Base-by-base conservation (phyloP, 2,888 invertebrate genomes). In the Baccha elongata region DNA sequence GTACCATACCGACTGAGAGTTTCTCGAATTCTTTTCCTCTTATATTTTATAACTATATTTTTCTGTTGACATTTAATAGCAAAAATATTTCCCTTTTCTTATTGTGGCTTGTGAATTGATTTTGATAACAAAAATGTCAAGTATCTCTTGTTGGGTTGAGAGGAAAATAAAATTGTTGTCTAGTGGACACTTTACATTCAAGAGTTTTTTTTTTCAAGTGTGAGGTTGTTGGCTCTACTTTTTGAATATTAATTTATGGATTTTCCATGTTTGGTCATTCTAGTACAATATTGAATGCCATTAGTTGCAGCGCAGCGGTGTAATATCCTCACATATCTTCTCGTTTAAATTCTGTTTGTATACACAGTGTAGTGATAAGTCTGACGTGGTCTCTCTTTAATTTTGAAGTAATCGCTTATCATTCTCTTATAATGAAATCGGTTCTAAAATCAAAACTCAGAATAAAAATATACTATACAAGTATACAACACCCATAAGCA, bases 11-110 rank as follows among this genome's bases (percentile, higher is more conserved):
- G 68, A 58, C 46, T 11, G 7, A 11, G 8, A 19, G 29, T 17
- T 13, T 40, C n/a, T 29, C 17, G n/a, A 53, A 52, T 53, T 55
- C 46, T n/a, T 13, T 32, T 55, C 11, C 53, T n/a, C n/a, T 50
- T 21, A 10, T 71, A 15, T 58, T 13, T 64, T 48, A 8, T 37
- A 26, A 53, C 40, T 64, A 74, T 37, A 58, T 50, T 52, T 75
- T 75, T 35, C 40, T 75, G 65, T 81, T 75, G 75, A 75, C 75
- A 81, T 81, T 75, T 76, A 55, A 72, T 53, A 48, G 37, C 52
- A 60, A 52, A 50, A 48, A 62, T 71, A 23, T 55, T 68, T 48
- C 42, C 48, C 60, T 17, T 46, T 32, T 58, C 15, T 46, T 29
- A 23, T 15, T 23, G 46, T 19, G 23, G 8, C 8, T 13, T n/a